Conservation (phyloP, 2,888 invertebrate genomes). For the Phengaris alcon region DNA sequence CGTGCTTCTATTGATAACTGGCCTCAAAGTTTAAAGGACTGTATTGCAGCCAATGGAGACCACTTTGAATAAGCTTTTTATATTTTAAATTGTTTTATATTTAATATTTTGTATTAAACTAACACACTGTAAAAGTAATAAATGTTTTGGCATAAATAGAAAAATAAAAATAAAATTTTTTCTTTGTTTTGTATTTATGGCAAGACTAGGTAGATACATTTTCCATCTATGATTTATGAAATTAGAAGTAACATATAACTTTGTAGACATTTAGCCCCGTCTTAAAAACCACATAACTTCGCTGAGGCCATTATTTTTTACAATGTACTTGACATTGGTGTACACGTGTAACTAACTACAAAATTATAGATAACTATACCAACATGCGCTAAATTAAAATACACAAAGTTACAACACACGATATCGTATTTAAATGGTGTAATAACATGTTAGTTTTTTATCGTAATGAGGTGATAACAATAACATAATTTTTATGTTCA, state of each 20-base stretch:
- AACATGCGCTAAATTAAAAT: slow-evolving; percentile 11
- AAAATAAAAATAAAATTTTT: too few species aligned
- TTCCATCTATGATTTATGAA: neutral
- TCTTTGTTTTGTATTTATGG: too few species aligned
- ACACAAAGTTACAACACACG: slow-evolving; percentile 16
- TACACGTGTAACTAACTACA: slow-evolving; percentile 21
- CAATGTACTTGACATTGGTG: slow-evolving; percentile 18
- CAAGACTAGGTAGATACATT: too few species aligned
- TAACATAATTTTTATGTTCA: neutral
- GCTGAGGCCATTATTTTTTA: slow-evolving; percentile 3
- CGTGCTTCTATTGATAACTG: too few species aligned
- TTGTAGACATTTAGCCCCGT: neutral
- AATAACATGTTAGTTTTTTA: neutral
- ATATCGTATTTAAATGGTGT: neutral
- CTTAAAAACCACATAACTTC: neutral
- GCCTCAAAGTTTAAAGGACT: too few species aligned
- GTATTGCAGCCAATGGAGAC: too few species aligned
- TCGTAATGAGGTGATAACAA: neutral
- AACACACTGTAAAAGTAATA: too few species aligned
- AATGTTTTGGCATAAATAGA: too few species aligned
- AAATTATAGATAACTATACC: slow-evolving; percentile 1
- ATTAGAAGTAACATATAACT: neutral
- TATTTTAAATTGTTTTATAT: too few species aligned
- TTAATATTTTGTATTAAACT: too few species aligned
- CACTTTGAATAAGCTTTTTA: too few species aligned